Evolutionary conservation across 2,797 vertebrate genomes (phyloP).

Genomic region (Crypturellus tataupa): DNA sequence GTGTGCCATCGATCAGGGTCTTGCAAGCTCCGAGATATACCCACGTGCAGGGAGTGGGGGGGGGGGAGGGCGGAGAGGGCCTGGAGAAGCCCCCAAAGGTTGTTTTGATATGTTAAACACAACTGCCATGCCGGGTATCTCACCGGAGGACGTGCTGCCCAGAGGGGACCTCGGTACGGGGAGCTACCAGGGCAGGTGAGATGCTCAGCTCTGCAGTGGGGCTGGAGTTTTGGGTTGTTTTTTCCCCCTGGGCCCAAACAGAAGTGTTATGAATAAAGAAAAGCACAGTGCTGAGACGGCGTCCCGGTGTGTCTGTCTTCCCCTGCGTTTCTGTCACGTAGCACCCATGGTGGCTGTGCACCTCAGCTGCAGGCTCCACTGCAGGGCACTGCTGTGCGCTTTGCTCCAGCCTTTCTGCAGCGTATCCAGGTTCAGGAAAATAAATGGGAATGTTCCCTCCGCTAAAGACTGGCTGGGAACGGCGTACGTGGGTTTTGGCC

Average conservation of each 20-base stretch:
- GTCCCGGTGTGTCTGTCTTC: neutral
- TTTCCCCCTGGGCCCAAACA: conserved; percentile 27
- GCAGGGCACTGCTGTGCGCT: rapidly evolving
- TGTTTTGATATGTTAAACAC: conserved; percentile 46
- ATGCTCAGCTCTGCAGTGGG: neutral
- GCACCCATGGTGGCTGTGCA: rapidly evolving
- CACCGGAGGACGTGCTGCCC: neutral
- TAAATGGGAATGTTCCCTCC: neutral
- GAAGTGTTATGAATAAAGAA: conserved; percentile 44
- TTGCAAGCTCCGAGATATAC: conserved; percentile 49
- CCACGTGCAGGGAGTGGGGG: neutral
- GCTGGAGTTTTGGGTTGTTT: neutral
- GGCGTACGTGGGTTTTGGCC: neutral
- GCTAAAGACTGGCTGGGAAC: neutral
- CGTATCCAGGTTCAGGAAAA: neutral
- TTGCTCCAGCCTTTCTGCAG: neutral
- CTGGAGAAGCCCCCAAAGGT: neutral
- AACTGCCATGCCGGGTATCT: neutral
- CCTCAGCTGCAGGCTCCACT: rapidly evolving
- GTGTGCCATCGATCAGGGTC: conserved; percentile 43
- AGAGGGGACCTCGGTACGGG: rapidly evolving
- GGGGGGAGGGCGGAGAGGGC: neutral
- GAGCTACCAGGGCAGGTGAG: neutral
- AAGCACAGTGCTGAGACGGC: conserved; percentile 1
- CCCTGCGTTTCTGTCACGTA: neutral